A percentile compares a stretch with the other conserved stretches of the same genome.
Conservation (phyloP, 1,140 invertebrate genomes). For the Macrobrachium rosenbergii region DNA sequence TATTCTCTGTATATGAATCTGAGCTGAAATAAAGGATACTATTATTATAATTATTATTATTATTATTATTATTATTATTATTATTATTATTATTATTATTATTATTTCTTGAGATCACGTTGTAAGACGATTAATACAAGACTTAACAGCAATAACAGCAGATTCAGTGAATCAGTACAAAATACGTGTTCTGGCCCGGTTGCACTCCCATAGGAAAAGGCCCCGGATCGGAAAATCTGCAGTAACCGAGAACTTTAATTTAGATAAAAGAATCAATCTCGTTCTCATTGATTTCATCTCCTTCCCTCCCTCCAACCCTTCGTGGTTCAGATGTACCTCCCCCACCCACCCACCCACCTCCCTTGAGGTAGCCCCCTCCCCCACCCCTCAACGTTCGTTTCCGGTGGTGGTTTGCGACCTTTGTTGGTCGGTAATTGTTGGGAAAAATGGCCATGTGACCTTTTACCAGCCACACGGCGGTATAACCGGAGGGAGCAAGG, state of each 20-base stretch:
- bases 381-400: background rate
- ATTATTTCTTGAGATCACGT: no score
- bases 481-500: slow-evolving; percentile 1
- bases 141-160: no score
- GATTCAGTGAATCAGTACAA: no score
- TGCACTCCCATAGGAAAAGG: no score
- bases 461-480: slow-evolving; percentile 14
- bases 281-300: slow-evolving; percentile 1
- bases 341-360: background rate
- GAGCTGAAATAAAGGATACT: no score
- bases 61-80: no score
- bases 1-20: no score
- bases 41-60: no score
- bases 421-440: slow-evolving; percentile 46
- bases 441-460: slow-evolving; percentile 47
- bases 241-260: background rate
- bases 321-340: background rate
- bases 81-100: no score
- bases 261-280: slow-evolving; percentile 1
- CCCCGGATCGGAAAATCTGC: no score
- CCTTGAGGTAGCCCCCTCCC: background rate
- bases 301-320: background rate
- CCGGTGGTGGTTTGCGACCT: slow-evolving; percentile 24
- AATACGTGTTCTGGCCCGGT: no score
- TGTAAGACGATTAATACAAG: no score